Evolutionary conservation across 2,113 vertebrate species (phyloP).

Genomic region (Falco punctatus): DNA sequence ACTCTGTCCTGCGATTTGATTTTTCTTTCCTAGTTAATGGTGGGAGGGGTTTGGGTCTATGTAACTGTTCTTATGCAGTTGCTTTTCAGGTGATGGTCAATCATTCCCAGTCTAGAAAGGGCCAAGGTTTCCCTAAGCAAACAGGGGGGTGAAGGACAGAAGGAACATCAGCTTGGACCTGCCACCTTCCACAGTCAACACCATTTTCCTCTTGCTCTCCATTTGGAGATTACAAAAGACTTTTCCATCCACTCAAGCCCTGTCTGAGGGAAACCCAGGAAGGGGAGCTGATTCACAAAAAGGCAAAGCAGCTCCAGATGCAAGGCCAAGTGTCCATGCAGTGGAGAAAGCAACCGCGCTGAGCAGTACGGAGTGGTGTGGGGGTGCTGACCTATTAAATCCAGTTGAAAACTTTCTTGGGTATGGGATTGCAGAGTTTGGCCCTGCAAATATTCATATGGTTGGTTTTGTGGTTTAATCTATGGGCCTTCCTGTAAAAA

Average conservation of each 20-base stretch:
- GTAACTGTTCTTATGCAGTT: background rate
- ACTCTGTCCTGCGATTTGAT: background rate
- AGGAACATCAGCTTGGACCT: background rate
- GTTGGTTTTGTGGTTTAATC: slow-evolving; percentile 6
- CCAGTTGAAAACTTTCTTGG: background rate
- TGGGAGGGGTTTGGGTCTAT: background rate
- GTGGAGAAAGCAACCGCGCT: background rate
- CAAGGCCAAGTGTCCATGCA: background rate
- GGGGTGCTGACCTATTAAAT: background rate
- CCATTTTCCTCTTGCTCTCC: background rate
- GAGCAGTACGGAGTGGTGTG: background rate
- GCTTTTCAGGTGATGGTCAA: background rate
- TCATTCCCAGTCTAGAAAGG: background rate
- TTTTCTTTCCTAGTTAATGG: background rate
- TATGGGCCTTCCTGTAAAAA: background rate
- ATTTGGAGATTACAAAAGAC: background rate
- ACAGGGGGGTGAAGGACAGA: background rate
- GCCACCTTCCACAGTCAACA: background rate
- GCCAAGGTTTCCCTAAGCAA: background rate
- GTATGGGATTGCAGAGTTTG: background rate
- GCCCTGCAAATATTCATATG: background rate
- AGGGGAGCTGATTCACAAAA: background rate
- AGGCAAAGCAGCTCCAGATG: background rate
- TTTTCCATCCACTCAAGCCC: background rate
- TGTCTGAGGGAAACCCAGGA: background rate